Conservation (phyloP, 1,140 invertebrate species). For the Homarus americanus region DNA sequence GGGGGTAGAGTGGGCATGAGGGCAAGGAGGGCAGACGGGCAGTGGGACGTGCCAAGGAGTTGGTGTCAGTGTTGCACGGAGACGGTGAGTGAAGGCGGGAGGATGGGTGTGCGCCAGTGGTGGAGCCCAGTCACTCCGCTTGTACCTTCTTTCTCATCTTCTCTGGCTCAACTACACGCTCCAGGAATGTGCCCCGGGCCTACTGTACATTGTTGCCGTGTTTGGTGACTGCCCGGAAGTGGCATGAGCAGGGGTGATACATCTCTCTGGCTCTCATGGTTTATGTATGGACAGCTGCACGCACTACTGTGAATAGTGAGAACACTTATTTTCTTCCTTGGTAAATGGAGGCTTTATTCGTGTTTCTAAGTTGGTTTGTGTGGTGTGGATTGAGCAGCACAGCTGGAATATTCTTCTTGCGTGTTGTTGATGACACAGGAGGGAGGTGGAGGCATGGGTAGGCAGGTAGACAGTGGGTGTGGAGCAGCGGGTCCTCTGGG, state of each 20-base stretch:
- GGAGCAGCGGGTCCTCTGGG: too few relatives aligned
- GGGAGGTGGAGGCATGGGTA: too few relatives aligned
- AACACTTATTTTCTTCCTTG: background rate
- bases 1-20: background rate
- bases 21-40: background rate
- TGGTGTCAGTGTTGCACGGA: background rate
- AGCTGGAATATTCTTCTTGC: too few relatives aligned
- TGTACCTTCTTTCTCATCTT: background rate
- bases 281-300: background rate
- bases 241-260: background rate
- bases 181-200: background rate
- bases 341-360: background rate
- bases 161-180: background rate
- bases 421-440: too few relatives aligned
- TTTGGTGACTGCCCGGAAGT: background rate
- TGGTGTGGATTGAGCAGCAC: too few relatives aligned
- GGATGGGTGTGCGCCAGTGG: background rate
- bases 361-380: too few relatives aligned
- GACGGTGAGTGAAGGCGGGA: background rate
- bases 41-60: background rate
- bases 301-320: background rate
- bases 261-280: background rate
- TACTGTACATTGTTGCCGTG: background rate
- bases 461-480: too few relatives aligned
- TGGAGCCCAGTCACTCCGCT: background rate